These are phyloP conservation scores for Epinotia ramella DNA, from an alignment of 2,888 invertebrate genomes.

Conservation along the genomic window DNA sequence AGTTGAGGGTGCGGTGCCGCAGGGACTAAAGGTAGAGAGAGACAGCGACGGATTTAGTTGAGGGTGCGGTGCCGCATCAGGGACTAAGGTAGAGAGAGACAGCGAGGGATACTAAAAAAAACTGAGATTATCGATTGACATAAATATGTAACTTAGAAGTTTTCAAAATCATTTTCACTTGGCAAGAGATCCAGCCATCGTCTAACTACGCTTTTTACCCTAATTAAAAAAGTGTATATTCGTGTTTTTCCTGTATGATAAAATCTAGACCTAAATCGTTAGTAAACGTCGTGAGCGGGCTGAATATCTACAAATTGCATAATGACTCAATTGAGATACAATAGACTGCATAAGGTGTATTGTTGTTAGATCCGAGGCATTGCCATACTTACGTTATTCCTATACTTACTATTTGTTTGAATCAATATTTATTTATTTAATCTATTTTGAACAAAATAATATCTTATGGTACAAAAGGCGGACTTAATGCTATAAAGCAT, in stretches of 20 bases:
- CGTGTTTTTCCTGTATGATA: neutral
- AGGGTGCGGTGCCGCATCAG: no score
- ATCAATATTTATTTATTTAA: neutral
- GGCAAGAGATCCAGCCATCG: neutral
- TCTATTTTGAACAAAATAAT: no score
- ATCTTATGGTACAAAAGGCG: no score
- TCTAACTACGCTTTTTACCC: no score
- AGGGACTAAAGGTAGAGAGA: no score
- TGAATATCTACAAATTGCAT: constrained; percentile 1
- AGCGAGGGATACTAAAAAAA: no score
- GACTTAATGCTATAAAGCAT: no score
- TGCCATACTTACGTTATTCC: neutral
- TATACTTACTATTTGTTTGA: neutral
- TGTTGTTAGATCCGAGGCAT: neutral
- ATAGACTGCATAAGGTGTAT: neutral
- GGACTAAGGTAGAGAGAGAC: no score
- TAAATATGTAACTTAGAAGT: no score
- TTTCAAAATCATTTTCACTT: neutral
- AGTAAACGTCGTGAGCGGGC: neutral
- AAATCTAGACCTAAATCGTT: neutral
- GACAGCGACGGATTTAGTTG: no score
- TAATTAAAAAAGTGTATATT: neutral
- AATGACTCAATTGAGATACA: constrained; percentile 2
- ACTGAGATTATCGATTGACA: no score
- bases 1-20: no score